Base-by-base conservation (phyloP, 2,113 vertebrate genomes). In the Vireo altiloquus region DNA sequence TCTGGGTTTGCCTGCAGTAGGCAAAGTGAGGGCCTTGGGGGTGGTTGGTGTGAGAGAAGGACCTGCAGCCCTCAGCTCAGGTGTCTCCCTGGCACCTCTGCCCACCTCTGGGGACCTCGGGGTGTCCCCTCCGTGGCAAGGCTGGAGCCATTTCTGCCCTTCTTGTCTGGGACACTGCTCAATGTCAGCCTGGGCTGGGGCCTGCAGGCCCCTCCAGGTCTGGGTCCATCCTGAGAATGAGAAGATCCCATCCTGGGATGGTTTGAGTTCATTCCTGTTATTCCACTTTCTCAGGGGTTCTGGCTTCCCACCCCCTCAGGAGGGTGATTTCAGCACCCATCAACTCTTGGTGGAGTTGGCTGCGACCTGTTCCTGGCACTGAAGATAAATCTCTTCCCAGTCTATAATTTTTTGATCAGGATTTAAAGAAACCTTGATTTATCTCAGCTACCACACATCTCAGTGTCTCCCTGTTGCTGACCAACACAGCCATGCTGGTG, bases 161-260 rank as follows among this genome's bases (percentile, higher is more conserved):
- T 27, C 19, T 5, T 57, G 2, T 44, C 15, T 37, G 57, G 35
- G 40, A 7, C 16, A 1, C 13, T 35, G 16, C 82, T 39, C 24
- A 60, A 70, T 0, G 13, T 13, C 63, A 80, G 35, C 39, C 20
- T 52, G 68, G 18, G 1, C 6, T 33, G 37, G 65, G 11, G 33
- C 19, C 57, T 0, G 0, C 11, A 53, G 15, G 17, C 27, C 37
- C 4, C 0, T 44, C 20, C 46, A 22, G 13, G 6, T 33, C 37
- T 37, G 57, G 19, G 4, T 59, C 30, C 23, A 6, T n/a, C 42
- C 57, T 54, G 65, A 61, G 46, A 15, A 5, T 2, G 15, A 66
- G 33, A 35, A 60, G 28, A 5, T 44, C 28, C 25, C 40, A 11
- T 9, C n/a, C 82, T 50, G n/a, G 40, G 5, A 11, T 9, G 7